Evolutionary conservation across 2,888 invertebrate species (phyloP).

Genomic region (Zhuqinia jingwanae): DNA sequence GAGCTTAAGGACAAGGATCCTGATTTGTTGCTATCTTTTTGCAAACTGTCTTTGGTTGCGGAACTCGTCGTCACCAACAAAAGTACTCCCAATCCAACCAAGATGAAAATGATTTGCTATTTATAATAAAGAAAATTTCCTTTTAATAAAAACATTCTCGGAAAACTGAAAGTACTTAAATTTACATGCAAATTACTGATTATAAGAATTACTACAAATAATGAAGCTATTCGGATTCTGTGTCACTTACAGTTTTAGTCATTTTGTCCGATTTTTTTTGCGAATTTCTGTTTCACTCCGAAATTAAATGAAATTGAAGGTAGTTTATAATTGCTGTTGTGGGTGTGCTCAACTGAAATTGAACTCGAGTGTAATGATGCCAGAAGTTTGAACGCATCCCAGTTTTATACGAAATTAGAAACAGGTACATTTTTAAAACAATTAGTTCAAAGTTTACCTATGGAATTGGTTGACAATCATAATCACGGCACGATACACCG

Average conservation of each 20-base stretch:
- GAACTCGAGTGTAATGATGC: conserved; percentile 15
- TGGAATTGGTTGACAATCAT: not conserved
- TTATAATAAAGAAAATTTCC: too few relatives aligned
- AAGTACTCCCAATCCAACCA: conserved; percentile 22
- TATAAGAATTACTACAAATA: conserved; percentile 1
- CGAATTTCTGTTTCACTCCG: not conserved
- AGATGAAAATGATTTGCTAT: not conserved
- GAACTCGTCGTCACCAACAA: conserved; percentile 14
- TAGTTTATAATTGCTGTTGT: conserved; percentile 1
- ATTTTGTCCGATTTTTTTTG: conserved; percentile 6
- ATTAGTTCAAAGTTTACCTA: not conserved
- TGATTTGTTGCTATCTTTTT: conserved; percentile 28
- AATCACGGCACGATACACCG: conserved; percentile 7
- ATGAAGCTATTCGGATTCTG: not conserved
- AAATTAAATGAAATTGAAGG: not conserved
- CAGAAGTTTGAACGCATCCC: not conserved
- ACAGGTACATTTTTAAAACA: not conserved
- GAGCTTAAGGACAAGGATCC: not conserved
- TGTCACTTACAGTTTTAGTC: conserved; percentile 32
- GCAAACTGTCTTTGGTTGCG: not conserved
- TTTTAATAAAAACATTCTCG: not conserved
- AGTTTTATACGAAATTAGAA: conserved; percentile 22
- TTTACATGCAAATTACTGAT: not conserved
- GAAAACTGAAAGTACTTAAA: conserved; percentile 20
- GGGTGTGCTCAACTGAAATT: not conserved